Conservation (phyloP, 2,113 vertebrate species). For the Psettodes erumei region DNA sequence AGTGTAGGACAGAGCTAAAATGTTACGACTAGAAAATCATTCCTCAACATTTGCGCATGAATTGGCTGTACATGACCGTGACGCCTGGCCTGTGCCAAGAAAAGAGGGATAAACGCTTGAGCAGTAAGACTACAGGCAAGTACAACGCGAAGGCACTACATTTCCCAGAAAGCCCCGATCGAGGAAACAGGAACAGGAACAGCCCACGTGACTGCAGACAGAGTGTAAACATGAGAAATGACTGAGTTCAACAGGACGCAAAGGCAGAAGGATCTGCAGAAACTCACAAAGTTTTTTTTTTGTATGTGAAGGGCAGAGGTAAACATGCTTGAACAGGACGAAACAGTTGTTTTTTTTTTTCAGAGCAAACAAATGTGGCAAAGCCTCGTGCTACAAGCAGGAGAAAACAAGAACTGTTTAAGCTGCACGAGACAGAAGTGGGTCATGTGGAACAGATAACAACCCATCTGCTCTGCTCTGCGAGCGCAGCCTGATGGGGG, state of each 20-base stretch:
- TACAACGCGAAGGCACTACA: neutral
- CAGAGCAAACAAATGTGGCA: constrained; percentile 11
- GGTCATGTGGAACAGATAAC: constrained; percentile 42
- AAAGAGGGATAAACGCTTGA: neutral
- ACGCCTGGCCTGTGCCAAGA: neutral
- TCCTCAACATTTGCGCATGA: neutral
- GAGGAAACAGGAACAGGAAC: neutral
- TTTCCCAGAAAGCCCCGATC: neutral
- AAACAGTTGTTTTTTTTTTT: too few species aligned
- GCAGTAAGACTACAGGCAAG: neutral
- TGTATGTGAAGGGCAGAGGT: neutral
- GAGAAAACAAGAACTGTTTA: constrained; percentile 13
- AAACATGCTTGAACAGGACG: neutral
- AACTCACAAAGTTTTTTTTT: neutral
- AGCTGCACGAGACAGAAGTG: constrained; percentile 40
- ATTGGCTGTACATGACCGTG: neutral
- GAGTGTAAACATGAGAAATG: constrained; percentile 64
- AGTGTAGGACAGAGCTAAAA: neutral
- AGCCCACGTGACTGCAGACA: constrained; percentile 31
- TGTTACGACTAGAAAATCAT: neutral
- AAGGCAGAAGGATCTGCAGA: constrained; percentile 8
- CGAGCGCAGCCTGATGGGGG: neutral
- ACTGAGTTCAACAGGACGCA: constrained; percentile 13
- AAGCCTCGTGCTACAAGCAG: constrained; percentile 34
- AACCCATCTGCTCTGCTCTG: constrained; percentile 43